Percentiles rank a stretch among this genome's conserved stretches.
phyloP scores from a whole-genome alignment of 1,140 invertebrate genomes.

The Anthonomus grandis region DNA sequence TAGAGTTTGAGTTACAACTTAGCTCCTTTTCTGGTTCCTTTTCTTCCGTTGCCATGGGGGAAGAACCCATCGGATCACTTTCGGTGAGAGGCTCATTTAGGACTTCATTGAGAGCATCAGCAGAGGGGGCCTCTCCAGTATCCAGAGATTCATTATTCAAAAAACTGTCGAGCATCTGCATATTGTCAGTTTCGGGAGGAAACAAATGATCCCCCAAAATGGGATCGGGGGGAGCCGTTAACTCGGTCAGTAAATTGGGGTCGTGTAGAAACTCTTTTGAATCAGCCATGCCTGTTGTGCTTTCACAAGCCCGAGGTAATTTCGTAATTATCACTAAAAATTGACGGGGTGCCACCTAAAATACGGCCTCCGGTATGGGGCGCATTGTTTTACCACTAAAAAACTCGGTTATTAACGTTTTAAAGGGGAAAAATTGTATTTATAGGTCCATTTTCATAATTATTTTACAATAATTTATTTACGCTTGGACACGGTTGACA shows the following conservation, averaged over 20 bases:
- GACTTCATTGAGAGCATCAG: constrained; percentile 2
- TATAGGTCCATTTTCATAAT: too few relatives aligned
- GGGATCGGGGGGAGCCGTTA: constrained; percentile 12
- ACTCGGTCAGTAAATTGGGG: constrained; percentile 28
- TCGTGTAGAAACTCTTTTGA: constrained; percentile 32
- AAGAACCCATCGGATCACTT: constrained; percentile 10
- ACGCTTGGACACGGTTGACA: too few relatives aligned
- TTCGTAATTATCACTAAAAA: too few relatives aligned
- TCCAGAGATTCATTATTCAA: constrained; percentile 15
- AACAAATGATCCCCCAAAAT: constrained; percentile 23
- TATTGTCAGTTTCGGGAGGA: constrained; percentile 13
- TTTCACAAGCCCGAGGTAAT: too few relatives aligned
- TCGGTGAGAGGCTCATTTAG: constrained; percentile 5
- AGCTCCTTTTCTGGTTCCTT: constrained; percentile 24
- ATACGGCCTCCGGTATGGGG: too few relatives aligned
- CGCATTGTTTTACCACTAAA: too few relatives aligned
- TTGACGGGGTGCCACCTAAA: too few relatives aligned
- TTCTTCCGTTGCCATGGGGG: constrained; percentile 3
- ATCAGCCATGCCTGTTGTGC: constrained; percentile 27
- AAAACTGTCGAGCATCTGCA: constrained; percentile 22
- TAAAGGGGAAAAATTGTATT: too few relatives aligned
- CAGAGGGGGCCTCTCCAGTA: constrained; percentile 2
- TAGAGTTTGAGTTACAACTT: constrained; percentile 21
- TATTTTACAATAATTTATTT: too few relatives aligned
- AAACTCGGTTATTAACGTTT: too few relatives aligned